Percentiles rank a stretch among this genome's conserved stretches.
phyloP scores from a whole-genome alignment of 2,113 vertebrate species.

The Toxotes chatareus region DNA sequence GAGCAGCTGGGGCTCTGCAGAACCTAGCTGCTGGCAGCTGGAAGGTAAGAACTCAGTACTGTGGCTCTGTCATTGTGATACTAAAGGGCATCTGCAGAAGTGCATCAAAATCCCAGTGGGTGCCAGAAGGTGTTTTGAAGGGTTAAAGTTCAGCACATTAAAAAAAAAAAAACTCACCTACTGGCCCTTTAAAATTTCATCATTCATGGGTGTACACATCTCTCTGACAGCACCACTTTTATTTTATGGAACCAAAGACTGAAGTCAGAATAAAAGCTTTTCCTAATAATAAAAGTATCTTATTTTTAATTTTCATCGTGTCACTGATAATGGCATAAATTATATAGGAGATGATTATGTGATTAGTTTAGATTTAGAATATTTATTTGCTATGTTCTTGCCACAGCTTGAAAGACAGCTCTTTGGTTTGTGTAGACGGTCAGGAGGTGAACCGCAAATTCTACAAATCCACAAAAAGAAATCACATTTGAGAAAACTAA shows the following conservation, averaged over 20 bases:
- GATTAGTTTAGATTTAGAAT: not conserved
- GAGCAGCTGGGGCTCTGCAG: slow-evolving; percentile 97
- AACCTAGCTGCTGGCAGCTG: slow-evolving; percentile 99
- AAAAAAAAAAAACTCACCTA: not conserved
- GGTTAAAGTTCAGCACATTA: not conserved
- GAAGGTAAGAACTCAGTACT: slow-evolving; percentile 89
- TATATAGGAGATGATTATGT: not conserved
- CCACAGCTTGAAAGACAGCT: not conserved
- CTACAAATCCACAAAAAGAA: not conserved
- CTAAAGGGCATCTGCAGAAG: slow-evolving; percentile 43
- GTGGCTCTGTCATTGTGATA: slow-evolving; percentile 26
- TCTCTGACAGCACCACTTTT: slow-evolving; percentile 12
- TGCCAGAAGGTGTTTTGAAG: slow-evolving; percentile 14
- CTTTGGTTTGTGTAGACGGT: not conserved
- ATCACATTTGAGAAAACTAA: not conserved
- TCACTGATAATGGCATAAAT: not conserved
- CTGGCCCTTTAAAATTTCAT: slow-evolving; percentile 1
- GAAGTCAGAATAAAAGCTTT: not conserved
- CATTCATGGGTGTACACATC: not conserved
- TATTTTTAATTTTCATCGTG: not conserved
- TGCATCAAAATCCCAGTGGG: slow-evolving; percentile 11
- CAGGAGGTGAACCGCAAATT: not conserved
- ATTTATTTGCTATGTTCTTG: not conserved
- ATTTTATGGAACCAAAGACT: not conserved
- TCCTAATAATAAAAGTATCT: not conserved